Evolutionary conservation across 2,888 invertebrate species (phyloP), one percentile per base, ranked within the genome.

Genomic region (Campoplex capitator): DNA sequence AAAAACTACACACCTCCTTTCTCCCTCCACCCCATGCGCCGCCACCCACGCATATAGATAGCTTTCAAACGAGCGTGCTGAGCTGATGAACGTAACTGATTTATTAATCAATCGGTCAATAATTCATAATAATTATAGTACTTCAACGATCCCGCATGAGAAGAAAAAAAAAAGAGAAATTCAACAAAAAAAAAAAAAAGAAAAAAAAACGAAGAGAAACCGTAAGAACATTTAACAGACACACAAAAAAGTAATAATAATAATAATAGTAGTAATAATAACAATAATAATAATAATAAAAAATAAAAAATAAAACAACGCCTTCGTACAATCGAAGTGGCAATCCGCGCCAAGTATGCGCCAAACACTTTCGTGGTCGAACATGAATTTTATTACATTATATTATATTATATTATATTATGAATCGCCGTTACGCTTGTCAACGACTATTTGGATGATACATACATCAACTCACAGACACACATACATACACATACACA

Each of bases 251-350:
- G 48, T n/a, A 65, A 81, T 56, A 74, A 65, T 65, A 89, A 74
- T 76, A 76, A 62, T 65, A 56, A 38, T 80, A 79, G 54, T 73
- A 83, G 74, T 73, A 78, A 68, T 81, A 56, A 81, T 73, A 74
- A 74, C 54, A 86, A 82, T 58, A 35, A 70, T 70, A 48, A 42
- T 45, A 23, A 45, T 45, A 82, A 86, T 28, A 74, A 62, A 42
- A 13, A 45, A 45, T 28, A 11, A 82, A 86, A 18, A 81, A 42
- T 56, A 83, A 83, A 84, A 88, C 87, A 89, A 90, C 90, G 89
- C 91, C 91, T 91, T 91, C 91, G 91, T 91, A 91, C 90, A 90
- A 91, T 92, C 90, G 90, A 92, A 91, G 90, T 88, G 90, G 90
- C 89, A 90, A 90, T 89, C 88, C 84, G 90, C 88, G 90, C 88